Evolutionary conservation across 2,888 invertebrate species (phyloP), one percentile per base, ranked within the genome.

Genomic region (Chloromyia formosa): DNA sequence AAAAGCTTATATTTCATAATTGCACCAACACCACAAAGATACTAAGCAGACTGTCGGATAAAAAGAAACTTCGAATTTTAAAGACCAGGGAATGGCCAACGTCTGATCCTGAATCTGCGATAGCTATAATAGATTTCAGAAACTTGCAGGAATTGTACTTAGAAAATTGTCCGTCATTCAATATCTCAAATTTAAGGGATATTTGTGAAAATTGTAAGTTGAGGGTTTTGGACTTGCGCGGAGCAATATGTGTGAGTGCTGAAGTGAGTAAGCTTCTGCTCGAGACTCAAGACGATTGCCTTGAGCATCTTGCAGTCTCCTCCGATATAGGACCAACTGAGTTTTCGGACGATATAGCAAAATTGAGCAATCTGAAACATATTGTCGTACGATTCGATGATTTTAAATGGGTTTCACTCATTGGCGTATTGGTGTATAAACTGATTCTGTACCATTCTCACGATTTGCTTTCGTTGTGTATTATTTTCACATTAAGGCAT

Each of bases 131-230:
- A 35, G 27, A 35, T 2, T 35, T 35, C 27, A 35, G 3, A 2
- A 35, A 35, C 7, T 35, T 35, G 27, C 2, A 35, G 27, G 27
- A 35, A 35, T 35, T 35, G 7, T 7, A 35, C 27, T 35, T 35
- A 35, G 7, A 35, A 35, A 4, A 35, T 35, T 35, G 27, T 35
- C 2, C 3, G 27, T 4, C 27, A 35, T 35, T 35, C 27, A 7
- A 35, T 35, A 35, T 35, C 2, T 35, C 27, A 35, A 4, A 2
- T 7, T 35, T 35, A 7, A 35, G 7, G 27, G 2, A 20, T 18
- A 18, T 66, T 49, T 66, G 66, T n/a, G 18, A 23, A 23, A 66
- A 49, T 49, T 66, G 66, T n/a, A 22, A 22, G 45, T 10, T 66
- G 20, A 66, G 45, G 12, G 5, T n/a, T 12, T 22, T 66, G n/a